phyloP scores from a whole-genome alignment of 1,140 invertebrate species.

The Lepidurus couesii region DNA sequence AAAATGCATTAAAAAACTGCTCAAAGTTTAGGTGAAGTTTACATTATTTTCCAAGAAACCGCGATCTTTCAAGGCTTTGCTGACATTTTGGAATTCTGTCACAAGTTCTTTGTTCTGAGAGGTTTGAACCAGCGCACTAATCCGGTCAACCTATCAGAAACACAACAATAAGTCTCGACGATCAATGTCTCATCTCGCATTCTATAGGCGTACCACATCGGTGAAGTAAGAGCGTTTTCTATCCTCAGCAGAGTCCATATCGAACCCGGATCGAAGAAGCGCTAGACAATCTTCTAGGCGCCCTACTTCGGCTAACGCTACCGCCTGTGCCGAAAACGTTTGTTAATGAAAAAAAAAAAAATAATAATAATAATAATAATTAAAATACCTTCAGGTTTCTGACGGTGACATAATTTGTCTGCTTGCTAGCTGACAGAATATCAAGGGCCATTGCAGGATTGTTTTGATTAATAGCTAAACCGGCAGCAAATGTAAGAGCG shows the following conservation, averaged over 20 bases:
- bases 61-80: conserved; percentile 45
- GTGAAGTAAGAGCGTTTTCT: conserved; percentile 43
- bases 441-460: conserved; percentile 60
- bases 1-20: background rate
- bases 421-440: conserved; percentile 50
- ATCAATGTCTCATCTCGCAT: background rate
- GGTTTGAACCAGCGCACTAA: conserved; percentile 44
- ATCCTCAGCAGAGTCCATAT: conserved; percentile 49
- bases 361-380: too few relatives aligned
- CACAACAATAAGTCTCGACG: conserved; percentile 27
- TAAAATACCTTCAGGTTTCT: conserved; percentile 58
- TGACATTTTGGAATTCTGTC: conserved; percentile 46
- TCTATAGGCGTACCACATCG: conserved; percentile 42
- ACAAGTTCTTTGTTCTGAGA: conserved; percentile 43
- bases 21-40: conserved; percentile 32
- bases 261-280: conserved; percentile 53
- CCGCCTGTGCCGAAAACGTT: conserved; percentile 44
- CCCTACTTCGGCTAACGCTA: conserved; percentile 54
- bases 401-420: conserved; percentile 57
- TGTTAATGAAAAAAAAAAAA: conserved; percentile 33
- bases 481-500: conserved; percentile 55
- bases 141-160: conserved; percentile 45
- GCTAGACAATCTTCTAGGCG: conserved; percentile 59
- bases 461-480: conserved; percentile 61
- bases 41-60: conserved; percentile 45